Conservation (phyloP, 2,113 vertebrate species). For the rat (Rattus norvegicus) region GRCr8 NC_086023.1:138396501-138397000, state of each 20-base stretch:
- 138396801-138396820: background rate
- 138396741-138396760: background rate
- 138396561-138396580: background rate
- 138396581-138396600: background rate
- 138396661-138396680: slow-evolving; percentile 3
- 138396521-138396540: background rate
- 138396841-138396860: background rate
- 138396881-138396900: background rate
- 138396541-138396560: background rate
- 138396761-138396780: background rate
- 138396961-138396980: background rate
- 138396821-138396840: background rate
- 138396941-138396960: background rate
- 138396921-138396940: background rate
- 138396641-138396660: background rate
- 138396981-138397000: background rate
- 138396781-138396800: background rate
- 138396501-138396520: background rate
- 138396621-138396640: slow-evolving; percentile 18
- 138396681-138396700: slow-evolving; percentile 10
- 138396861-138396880: background rate
- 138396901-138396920: background rate
- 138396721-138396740: background rate
- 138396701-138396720: background rate
- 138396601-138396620: background rate